Conservation (phyloP, 53 echinoderm and acorn worm genomes). For the Echinometra lucunter region DNA sequence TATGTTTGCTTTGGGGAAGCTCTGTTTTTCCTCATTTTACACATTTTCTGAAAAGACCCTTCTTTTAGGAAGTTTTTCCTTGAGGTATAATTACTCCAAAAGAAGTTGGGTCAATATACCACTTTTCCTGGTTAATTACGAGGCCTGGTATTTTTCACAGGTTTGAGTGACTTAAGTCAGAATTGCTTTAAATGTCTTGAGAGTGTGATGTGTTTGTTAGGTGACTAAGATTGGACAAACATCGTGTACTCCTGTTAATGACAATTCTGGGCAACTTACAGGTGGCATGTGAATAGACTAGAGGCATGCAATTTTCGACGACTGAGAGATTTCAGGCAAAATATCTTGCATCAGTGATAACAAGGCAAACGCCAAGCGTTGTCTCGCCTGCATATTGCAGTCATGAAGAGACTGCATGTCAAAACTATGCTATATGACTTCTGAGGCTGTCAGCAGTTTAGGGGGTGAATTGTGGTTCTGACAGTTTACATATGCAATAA, state of each 20-base stretch:
- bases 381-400: background rate
- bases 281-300: background rate
- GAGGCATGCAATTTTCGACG: background rate
- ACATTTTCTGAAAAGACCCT: slow-evolving; percentile 29
- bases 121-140: background rate
- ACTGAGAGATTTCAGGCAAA: background rate
- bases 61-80: slow-evolving; percentile 22
- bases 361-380: too few species aligned
- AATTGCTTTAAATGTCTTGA: background rate
- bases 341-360: background rate
- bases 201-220: background rate
- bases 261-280: background rate
- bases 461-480: too few species aligned
- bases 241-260: slow-evolving; percentile 15
- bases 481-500: too few species aligned
- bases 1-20: background rate
- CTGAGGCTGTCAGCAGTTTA: too few species aligned
- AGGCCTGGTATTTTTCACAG: background rate
- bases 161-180: background rate
- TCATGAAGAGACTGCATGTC: too few species aligned
- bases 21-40: slow-evolving; percentile 41
- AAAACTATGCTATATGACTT: too few species aligned
- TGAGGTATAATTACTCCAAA: slow-evolving; percentile 13
- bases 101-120: background rate
- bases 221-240: slow-evolving; percentile 11